phyloP scores from a whole-genome alignment of 2,888 invertebrate species.

The Deilephila elpenor region DNA sequence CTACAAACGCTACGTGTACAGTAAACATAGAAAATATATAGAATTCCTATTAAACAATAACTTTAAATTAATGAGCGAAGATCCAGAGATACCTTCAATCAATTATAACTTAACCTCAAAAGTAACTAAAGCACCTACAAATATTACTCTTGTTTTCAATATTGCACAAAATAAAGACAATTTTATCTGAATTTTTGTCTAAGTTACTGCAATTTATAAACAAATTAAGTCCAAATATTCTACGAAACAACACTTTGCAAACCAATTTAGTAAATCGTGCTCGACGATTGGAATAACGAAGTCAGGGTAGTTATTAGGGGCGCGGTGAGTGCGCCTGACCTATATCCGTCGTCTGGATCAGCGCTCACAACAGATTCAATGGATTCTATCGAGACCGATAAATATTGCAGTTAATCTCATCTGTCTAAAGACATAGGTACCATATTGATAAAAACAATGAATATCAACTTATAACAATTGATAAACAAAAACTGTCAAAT shows the following conservation, averaged over 20 bases:
- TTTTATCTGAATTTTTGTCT: neutral
- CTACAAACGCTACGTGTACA: constrained; percentile 34
- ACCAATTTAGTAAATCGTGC: constrained; percentile 4
- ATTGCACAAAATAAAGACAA: too few species aligned
- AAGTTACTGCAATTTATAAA: neutral
- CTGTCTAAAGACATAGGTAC: neutral
- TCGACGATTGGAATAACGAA: neutral
- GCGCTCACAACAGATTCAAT: constrained; percentile 29
- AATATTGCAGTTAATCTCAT: neutral
- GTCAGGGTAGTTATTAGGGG: neutral
- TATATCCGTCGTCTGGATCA: constrained; percentile 14
- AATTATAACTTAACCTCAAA: neutral
- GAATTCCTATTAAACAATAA: constrained; percentile 34
- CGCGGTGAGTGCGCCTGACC: constrained; percentile 16
- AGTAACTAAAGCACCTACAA: too few species aligned
- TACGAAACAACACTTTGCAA: neutral
- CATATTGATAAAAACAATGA: too few species aligned
- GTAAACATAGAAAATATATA: constrained; percentile 43
- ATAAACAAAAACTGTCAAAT: too few species aligned
- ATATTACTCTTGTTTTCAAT: too few species aligned
- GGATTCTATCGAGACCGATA: constrained; percentile 20
- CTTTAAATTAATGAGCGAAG: neutral
- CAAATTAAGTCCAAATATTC: neutral
- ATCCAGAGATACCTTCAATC: neutral
- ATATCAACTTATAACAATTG: too few species aligned